A percentile compares a stretch with the other conserved stretches of the same genome.
phyloP scores from a whole-genome alignment of 2,113 vertebrate genomes.

The Benitochromis conjunctus region DNA sequence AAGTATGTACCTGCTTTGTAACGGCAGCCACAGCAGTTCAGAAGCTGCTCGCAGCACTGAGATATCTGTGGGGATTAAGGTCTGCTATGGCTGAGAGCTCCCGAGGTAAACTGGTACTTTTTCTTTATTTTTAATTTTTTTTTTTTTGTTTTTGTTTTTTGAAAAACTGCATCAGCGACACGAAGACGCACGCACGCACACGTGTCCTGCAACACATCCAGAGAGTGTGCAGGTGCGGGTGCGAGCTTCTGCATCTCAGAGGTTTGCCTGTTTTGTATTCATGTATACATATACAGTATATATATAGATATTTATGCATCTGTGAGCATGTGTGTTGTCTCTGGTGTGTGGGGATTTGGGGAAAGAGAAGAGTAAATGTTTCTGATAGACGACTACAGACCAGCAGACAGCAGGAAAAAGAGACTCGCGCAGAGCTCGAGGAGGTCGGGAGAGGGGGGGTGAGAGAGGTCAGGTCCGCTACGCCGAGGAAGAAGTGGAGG shows the following conservation, averaged over 20 bases:
- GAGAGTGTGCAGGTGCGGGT: conserved; percentile 12
- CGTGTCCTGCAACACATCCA: not conserved
- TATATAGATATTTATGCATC: conserved; percentile 3
- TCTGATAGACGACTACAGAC: conserved; percentile 54
- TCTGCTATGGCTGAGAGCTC: conserved; percentile 69
- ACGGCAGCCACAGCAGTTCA: conserved; percentile 40
- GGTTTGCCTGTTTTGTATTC: conserved; percentile 51
- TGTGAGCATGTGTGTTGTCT: conserved; percentile 52
- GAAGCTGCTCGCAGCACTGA: conserved; percentile 34
- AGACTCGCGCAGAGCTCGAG: not conserved
- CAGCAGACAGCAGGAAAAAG: conserved; percentile 3
- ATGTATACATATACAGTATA: conserved; percentile 49
- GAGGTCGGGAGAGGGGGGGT: not conserved
- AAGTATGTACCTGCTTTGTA: conserved; percentile 44
- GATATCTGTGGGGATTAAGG: conserved; percentile 39
- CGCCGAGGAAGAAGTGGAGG: not conserved
- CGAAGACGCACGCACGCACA: conserved; percentile 1
- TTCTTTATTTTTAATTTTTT: not conserved
- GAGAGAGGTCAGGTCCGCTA: not conserved
- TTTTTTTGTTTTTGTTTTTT: not conserved
- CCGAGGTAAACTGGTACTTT: conserved; percentile 68
- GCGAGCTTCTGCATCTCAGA: conserved; percentile 47
- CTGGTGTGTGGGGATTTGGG: conserved; percentile 58
- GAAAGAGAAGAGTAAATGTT: conserved; percentile 35
- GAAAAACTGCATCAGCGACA: conserved; percentile 57